Percentiles rank a stretch among this genome's conserved stretches.
Evolutionary conservation across 2,888 invertebrate genomes (phyloP).

Genomic region (Stenoptilia bipunctidactyla): DNA sequence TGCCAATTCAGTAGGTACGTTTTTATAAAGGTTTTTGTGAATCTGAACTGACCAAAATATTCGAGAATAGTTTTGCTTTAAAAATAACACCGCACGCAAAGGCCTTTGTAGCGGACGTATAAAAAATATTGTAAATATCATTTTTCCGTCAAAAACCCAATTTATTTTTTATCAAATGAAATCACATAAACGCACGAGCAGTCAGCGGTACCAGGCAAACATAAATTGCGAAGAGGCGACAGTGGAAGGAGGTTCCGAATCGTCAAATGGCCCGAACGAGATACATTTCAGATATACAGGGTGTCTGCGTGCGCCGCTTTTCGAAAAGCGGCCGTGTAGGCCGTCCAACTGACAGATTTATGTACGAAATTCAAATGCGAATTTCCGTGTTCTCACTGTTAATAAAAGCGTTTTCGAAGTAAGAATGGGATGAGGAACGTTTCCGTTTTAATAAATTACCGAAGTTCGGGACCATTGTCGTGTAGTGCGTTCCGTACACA

Average conservation of each 20-base stretch:
- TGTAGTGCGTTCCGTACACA: not conserved
- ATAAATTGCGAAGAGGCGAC: constrained; percentile 19
- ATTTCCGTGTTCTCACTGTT: constrained; percentile 1
- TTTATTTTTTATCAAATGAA: not conserved
- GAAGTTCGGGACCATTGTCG: not conserved
- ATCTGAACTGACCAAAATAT: too few relatives aligned
- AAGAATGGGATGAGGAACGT: constrained; percentile 1
- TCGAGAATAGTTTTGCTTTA: too few relatives aligned
- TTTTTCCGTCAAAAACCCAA: not conserved
- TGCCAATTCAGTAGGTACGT: too few relatives aligned
- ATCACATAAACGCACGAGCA: constrained; percentile 1
- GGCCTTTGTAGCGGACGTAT: too few relatives aligned
- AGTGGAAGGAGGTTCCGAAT: constrained; percentile 16
- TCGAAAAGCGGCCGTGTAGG: not conserved
- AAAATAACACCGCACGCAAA: too few relatives aligned
- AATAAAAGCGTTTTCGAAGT: constrained; percentile 1
- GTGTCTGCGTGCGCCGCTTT: not conserved
- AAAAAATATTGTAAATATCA: too few relatives aligned
- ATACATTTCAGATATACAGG: constrained; percentile 16
- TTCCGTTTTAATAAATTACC: constrained; percentile 1
- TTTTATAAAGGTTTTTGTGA: too few relatives aligned
- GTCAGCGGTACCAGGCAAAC: constrained; percentile 10
- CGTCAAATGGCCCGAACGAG: constrained; percentile 23
- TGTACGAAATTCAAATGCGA: constrained; percentile 1
- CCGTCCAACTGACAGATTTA: not conserved